Base-by-base conservation (phyloP, 1,140 invertebrate genomes). In the Mylabris phalerata region DNA sequence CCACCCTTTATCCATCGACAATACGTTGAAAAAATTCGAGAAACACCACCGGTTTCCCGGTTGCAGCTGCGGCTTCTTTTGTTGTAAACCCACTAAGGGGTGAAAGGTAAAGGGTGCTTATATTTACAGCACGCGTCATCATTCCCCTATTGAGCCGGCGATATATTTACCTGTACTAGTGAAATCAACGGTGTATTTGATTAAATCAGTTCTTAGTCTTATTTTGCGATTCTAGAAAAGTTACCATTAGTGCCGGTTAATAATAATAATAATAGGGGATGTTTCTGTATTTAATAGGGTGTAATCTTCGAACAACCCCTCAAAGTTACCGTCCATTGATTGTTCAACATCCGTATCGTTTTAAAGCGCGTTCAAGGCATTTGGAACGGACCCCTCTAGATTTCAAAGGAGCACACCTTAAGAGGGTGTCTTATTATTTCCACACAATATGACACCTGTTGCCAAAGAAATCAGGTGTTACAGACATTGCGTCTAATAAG, bases 371-470 rank as follows among this genome's bases (percentile, higher is more conserved):
- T 26, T 44, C 57, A 42, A 9, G 46, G 51, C 51, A 39, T 46
- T 45, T 32, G 7, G 7, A 32, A 7, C 46, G 42, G 24, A 45
- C 51, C 51, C 51, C 51, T 54, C 51, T 46, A 42, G 44, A 43
- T 52, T 50, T 59, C 48, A 59, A 59, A 59, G 48, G 57, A 59
- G 41, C 50, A 42, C 57, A 59, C 57, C 57, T 59, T 59, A 44
- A 59, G 44, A 50, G 50, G 57, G 57, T 50, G 57, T 52, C 57
- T 59, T 59, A 59, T 59, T 59, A 59, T 50, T 51, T 46, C 57
- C 27, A 40, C 50, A 45, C 47, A 50, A 54, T 54, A 46, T 54
- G 26, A 46, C 51, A 54, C 51, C 51, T 54, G 51, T 54, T 54
- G 44, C 46, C 32, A 13, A 9, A 24, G n/a, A 46, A 26, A 52